phyloP scores from a whole-genome alignment of 2,797 vertebrate genomes.

The Helicolenus hilgendorfi region DNA sequence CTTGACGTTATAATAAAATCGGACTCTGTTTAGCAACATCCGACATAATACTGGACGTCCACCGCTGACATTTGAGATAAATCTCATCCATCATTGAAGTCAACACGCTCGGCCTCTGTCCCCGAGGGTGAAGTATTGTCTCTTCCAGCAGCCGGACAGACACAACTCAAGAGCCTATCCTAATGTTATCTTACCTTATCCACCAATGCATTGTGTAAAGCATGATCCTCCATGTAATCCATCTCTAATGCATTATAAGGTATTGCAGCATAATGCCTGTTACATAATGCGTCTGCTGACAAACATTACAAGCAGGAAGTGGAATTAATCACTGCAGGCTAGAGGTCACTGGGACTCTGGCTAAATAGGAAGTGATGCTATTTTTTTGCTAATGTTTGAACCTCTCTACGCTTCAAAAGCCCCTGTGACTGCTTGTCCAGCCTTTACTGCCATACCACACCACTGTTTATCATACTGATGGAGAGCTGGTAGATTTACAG shows the following conservation, averaged over 20 bases:
- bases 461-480: constrained; percentile 58
- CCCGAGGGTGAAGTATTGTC: constrained; percentile 13
- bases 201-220: constrained; percentile 7
- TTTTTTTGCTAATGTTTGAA: background rate
- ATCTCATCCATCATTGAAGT: constrained; percentile 38
- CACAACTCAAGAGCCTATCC: constrained; percentile 4
- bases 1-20: background rate
- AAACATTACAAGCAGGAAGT: constrained; percentile 3
- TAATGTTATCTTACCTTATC: background rate
- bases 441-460: background rate
- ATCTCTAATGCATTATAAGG: constrained; percentile 41
- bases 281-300: constrained; percentile 31
- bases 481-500: constrained; percentile 65
- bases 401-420: background rate
- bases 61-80: constrained; percentile 48
- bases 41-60: background rate
- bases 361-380: constrained; percentile 8
- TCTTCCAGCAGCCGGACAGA: background rate
- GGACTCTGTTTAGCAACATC: background rate
- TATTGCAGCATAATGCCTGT: constrained; percentile 29
- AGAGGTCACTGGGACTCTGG: constrained; percentile 18
- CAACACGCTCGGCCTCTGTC: background rate
- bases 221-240: constrained; percentile 29
- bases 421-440: background rate
- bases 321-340: background rate